Conservation (phyloP, 2,888 invertebrate genomes). For the Thelaira solivaga region DNA sequence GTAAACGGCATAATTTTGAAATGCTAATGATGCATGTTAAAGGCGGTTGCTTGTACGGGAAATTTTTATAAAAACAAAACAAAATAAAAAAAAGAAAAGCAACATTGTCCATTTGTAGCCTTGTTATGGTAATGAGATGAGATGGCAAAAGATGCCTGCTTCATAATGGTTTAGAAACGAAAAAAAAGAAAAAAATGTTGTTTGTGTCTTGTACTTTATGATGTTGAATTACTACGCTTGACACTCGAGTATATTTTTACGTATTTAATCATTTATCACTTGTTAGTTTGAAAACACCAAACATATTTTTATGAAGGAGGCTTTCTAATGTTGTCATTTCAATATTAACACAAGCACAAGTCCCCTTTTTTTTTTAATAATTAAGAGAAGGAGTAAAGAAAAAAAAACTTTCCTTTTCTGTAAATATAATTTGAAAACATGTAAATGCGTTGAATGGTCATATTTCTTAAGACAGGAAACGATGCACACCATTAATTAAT, state of each 20-base stretch:
- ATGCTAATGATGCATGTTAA: conserved; percentile 57
- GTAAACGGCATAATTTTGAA: conserved; percentile 45
- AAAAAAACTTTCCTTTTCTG: conserved; percentile 44
- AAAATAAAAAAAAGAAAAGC: conserved; percentile 8
- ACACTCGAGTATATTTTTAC: conserved; percentile 55
- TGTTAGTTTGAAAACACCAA: not conserved
- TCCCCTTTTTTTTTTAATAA: no score
- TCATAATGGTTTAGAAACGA: not conserved
- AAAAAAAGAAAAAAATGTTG: conserved; percentile 19
- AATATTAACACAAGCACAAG: not conserved
- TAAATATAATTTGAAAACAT: not conserved
- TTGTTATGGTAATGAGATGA: conserved; percentile 52
- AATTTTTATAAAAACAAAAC: no score
- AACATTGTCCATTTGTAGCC: conserved; percentile 40
- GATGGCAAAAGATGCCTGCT: conserved; percentile 26
- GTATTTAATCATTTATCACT: conserved; percentile 57
- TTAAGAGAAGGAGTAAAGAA: conserved; percentile 6
- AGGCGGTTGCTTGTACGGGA: conserved; percentile 27
- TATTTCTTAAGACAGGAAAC: conserved; percentile 10
- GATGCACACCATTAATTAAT: not conserved
- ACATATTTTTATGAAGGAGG: conserved; percentile 2
- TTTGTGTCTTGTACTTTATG: conserved; percentile 44
- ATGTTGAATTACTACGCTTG: conserved; percentile 54
- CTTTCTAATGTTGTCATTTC: conserved; percentile 25
- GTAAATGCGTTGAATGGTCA: conserved; percentile 16